Evolutionary conservation across 2,113 vertebrate species (phyloP).

Genomic region (Amia ocellicauda): DNA sequence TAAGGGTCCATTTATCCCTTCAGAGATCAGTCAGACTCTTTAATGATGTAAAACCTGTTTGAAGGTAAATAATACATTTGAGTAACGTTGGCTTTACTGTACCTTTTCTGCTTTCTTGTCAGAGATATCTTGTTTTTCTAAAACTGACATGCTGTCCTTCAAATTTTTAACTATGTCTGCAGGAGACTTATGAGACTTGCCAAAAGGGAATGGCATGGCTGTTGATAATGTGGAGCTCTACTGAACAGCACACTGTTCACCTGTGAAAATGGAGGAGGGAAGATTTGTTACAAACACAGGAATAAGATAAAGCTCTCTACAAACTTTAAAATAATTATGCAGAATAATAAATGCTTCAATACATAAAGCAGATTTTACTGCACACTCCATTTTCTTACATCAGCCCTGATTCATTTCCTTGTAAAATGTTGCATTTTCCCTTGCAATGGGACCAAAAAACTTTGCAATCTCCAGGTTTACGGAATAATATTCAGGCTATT

Average conservation of each 20-base stretch:
- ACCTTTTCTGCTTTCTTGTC: conserved; percentile 95
- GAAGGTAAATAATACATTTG: background rate
- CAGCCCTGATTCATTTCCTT: too few relatives aligned
- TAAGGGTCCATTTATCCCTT: background rate
- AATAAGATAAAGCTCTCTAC: background rate
- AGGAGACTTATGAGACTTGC: conserved; percentile 95
- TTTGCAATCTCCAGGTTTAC: too few relatives aligned
- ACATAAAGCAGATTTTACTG: too few relatives aligned
- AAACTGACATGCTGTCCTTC: conserved; percentile 91
- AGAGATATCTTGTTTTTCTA: conserved; percentile 90
- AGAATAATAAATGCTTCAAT: too few relatives aligned
- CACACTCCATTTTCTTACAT: too few relatives aligned
- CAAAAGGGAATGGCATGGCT: conserved; percentile 95
- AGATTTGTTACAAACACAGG: background rate
- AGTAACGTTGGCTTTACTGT: conserved; percentile 12
- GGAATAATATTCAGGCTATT: too few relatives aligned
- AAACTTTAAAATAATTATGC: too few relatives aligned
- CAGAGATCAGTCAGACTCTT: background rate
- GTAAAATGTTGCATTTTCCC: too few relatives aligned
- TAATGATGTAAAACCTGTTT: background rate
- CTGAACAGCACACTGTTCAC: conserved; percentile 67
- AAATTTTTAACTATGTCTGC: conserved; percentile 96
- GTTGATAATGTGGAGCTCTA: conserved; percentile 54
- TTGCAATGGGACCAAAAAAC: too few relatives aligned
- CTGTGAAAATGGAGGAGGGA: conserved; percentile 49